Conservation (phyloP, 2,797 vertebrate genomes). For the Scleropages formosus region DNA sequence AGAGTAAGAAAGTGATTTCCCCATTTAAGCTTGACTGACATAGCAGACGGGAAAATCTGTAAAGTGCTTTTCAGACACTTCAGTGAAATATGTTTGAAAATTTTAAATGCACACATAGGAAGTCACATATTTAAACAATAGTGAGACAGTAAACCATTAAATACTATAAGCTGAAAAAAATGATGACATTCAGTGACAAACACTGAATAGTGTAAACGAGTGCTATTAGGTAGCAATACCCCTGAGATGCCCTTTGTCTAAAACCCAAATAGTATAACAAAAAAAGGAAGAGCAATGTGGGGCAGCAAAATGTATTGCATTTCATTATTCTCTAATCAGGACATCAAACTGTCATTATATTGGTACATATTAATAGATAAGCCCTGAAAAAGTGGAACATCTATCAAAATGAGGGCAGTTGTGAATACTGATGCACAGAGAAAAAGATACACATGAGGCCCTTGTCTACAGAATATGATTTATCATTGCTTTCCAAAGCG, state of each 20-base stretch:
- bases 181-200: not conserved
- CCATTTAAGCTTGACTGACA: not conserved
- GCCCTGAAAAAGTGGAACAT: slow-evolving; percentile 5
- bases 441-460: not conserved
- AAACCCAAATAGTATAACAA: not conserved
- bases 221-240: too few species aligned
- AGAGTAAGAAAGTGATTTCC: not conserved
- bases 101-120: too few species aligned
- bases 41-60: too few species aligned
- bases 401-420: not conserved
- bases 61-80: too few species aligned
- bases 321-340: slow-evolving; percentile 25
- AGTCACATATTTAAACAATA: too few species aligned
- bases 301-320: slow-evolving; percentile 16
- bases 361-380: slow-evolving; percentile 22
- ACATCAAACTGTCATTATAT: slow-evolving; percentile 18
- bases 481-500: not conserved
- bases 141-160: too few species aligned
- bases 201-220: not conserved
- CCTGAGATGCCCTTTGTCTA: not conserved
- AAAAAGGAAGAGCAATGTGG: slow-evolving; percentile 15
- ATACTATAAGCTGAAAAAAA: too few species aligned
- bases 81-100: not conserved
- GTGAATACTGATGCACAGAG: not conserved
- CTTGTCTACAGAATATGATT: slow-evolving; percentile 3